Conservation (phyloP, 2,797 vertebrate species). For the Darevskia nairensis region DNA sequence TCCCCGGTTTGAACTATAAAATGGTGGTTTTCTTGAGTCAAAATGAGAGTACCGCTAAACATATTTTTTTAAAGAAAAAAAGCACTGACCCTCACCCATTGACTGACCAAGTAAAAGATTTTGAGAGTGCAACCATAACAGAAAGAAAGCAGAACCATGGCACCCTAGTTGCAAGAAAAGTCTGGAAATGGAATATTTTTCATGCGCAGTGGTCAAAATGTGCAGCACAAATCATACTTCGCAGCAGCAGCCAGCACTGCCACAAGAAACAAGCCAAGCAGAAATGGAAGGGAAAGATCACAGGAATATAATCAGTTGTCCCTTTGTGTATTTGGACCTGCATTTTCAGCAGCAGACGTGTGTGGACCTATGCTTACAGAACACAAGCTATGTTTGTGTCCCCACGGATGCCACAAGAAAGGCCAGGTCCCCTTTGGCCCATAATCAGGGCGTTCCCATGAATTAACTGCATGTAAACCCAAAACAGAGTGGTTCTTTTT, state of each 20-base stretch:
- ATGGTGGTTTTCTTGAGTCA: no score
- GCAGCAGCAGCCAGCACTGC: background rate
- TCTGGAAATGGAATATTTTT: background rate
- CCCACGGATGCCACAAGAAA: background rate
- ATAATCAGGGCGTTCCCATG: background rate
- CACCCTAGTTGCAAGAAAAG: background rate
- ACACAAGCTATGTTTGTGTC: background rate
- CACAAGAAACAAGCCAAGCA: background rate
- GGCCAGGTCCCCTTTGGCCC: background rate
- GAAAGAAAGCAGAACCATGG: background rate
- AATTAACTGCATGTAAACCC: conserved; percentile 16
- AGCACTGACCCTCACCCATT: background rate
- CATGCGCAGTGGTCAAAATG: background rate
- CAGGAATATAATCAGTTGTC: background rate
- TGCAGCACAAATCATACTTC: background rate
- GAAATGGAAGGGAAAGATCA: background rate
- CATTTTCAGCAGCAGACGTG: background rate
- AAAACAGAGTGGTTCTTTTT: conserved; percentile 39
- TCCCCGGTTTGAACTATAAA: no score
- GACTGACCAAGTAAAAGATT: background rate
- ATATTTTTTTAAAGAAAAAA: no score
- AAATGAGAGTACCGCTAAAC: no score
- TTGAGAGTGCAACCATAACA: background rate
- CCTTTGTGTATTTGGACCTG: background rate
- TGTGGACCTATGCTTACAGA: background rate